phyloP scores from a whole-genome alignment of 2,113 vertebrate species.

The Equus przewalskii region DNA sequence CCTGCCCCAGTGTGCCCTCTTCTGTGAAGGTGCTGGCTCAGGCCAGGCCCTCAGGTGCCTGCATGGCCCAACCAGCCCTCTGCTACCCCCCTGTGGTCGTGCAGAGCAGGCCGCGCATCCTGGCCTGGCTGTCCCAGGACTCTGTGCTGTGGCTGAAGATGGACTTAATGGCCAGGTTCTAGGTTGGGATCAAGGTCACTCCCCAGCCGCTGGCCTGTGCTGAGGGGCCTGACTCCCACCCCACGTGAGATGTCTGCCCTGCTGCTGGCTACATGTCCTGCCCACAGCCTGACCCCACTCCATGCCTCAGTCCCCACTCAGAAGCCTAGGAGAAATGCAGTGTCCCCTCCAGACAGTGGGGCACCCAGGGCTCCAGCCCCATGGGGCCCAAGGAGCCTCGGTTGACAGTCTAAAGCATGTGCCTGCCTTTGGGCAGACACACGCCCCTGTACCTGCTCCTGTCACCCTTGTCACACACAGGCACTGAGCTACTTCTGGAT shows the following conservation, averaged over 20 bases:
- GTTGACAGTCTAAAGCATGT: fast-evolving
- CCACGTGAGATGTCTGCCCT: slow-evolving; percentile 88
- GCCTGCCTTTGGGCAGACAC: background rate
- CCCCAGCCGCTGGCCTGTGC: slow-evolving; percentile 95
- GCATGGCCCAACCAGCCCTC: too few species aligned
- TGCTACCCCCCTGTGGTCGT: slow-evolving; percentile 82
- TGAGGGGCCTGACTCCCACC: slow-evolving; percentile 94
- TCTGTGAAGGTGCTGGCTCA: background rate
- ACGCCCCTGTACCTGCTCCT: background rate
- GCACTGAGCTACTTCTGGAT: background rate
- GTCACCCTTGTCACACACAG: background rate
- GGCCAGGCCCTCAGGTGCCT: background rate
- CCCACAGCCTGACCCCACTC: background rate
- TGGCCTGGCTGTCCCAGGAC: too few species aligned
- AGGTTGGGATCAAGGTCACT: slow-evolving; percentile 92
- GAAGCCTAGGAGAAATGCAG: background rate
- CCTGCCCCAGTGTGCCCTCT: background rate
- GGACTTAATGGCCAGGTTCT: slow-evolving; percentile 93
- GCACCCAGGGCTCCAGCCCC: background rate
- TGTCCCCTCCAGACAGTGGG: background rate
- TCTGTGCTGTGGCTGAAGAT: slow-evolving; percentile 85
- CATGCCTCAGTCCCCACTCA: fast-evolving
- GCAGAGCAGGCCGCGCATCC: slow-evolving; percentile 54
- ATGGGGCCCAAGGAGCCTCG: background rate
- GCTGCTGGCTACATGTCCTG: too few species aligned